A percentile compares a stretch with the other conserved stretches of the same genome.
Evolutionary conservation across 2,113 vertebrate genomes (phyloP).

Genomic region (Taurulus bubalis): DNA sequence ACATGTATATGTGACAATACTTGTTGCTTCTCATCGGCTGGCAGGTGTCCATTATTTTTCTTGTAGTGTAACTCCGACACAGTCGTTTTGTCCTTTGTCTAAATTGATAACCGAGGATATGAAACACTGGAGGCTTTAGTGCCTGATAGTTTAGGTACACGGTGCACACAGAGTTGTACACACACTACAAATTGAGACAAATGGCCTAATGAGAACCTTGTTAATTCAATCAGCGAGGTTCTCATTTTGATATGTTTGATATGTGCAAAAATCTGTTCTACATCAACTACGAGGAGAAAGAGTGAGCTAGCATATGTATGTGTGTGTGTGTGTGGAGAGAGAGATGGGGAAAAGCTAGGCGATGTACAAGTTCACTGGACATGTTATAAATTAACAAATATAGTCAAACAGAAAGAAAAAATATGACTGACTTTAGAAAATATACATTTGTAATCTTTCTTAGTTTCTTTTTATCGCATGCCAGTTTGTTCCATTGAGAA

Average conservation of each 20-base stretch:
- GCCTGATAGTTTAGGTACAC: conserved; percentile 24
- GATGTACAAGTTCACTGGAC: not conserved
- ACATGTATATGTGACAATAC: not conserved
- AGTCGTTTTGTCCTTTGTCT: not conserved
- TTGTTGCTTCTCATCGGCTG: not conserved
- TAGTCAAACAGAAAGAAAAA: not conserved
- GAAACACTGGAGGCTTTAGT: not conserved
- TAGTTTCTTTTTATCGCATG: not conserved
- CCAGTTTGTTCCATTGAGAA: not conserved
- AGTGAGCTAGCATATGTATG: not conserved
- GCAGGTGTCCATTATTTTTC: not conserved
- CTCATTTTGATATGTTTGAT: conserved; percentile 7
- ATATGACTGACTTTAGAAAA: not conserved
- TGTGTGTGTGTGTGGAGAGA: too few species aligned
- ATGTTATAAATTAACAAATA: not conserved
- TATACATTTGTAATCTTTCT: not conserved
- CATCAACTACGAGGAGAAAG: not conserved
- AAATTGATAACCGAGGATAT: not conserved
- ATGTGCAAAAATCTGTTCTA: conserved; percentile 39
- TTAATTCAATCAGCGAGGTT: not conserved
- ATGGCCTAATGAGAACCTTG: conserved; percentile 24
- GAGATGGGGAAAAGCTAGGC: not conserved
- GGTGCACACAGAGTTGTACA: conserved; percentile 25
- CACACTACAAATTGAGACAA: conserved; percentile 22
- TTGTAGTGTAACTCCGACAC: not conserved